Base-by-base conservation (phyloP, 2,113 vertebrate genomes). In the Macquaria australasica region DNA sequence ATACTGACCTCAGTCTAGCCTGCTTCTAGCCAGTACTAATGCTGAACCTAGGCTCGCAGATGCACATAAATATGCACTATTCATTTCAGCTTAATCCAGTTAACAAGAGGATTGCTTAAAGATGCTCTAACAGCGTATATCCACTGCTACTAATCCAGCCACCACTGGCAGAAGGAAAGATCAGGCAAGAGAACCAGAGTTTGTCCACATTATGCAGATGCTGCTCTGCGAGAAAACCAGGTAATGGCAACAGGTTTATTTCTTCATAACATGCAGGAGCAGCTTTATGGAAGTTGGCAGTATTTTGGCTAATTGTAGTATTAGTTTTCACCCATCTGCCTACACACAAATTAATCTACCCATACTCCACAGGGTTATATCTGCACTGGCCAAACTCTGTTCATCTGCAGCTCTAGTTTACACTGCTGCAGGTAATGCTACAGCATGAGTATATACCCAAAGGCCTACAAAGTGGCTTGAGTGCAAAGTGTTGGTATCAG, bases 141-240 rank as follows among this genome's bases (percentile, higher is more conserved):
- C 55, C 75, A 71, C 73, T 59, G 68, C 88, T 89, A 67, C 79
- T 77, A 68, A 87, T 56, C 23, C 53, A 84, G 23, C 77, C 71
- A 55, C 64, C 43, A 20, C 76, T 4, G 62, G 63, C 83, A 86
- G 87, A 77, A 75, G 56, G 85, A 78, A 85, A 85, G 88, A 87
- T 83, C 75, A 62, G 67, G 48, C 4, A 0, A 41, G 51, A 69
- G 55, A 55, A 50, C 50, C 48, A 37, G 70, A 58, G 68, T 79
- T 77, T 64, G 73, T 43, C 64, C 31, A 64, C n/a, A 0, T 74
- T 8, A n/a, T 20, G 28, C 68, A 41, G 48, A 25, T 34, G 28
- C 12, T 39, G 50, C 60, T 55, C 53, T 28, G n/a, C 0, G 8
- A 3, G 0, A 25, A 21, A 41, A 68, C 15, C 8, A 10, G 15